phyloP scores from a whole-genome alignment of 1,140 invertebrate species.

The Cylas formicarius region DNA sequence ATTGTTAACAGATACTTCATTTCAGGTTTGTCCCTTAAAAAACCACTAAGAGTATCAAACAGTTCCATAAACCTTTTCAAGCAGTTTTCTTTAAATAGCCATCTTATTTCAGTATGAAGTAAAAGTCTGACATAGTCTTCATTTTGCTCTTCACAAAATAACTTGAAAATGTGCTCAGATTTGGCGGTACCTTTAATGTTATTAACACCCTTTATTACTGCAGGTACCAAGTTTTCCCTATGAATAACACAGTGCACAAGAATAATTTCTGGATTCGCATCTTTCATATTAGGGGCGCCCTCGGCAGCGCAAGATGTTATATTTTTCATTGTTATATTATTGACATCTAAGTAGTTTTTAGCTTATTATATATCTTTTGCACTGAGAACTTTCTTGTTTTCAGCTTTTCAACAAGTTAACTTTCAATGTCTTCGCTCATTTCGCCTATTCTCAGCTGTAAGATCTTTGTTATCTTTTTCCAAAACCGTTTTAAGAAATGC shows the following conservation, averaged over 20 bases:
- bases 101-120: slow-evolving; percentile 28
- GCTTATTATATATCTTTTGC: too few species aligned
- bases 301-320: too few species aligned
- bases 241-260: slow-evolving; percentile 29
- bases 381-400: too few species aligned
- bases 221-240: slow-evolving; percentile 22
- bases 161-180: slow-evolving; percentile 24
- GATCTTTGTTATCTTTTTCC: too few species aligned
- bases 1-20: slow-evolving; percentile 26
- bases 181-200: slow-evolving; percentile 25
- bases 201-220: slow-evolving; percentile 24
- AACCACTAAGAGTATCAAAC: slow-evolving; percentile 24
- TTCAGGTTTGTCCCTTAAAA: slow-evolving; percentile 26
- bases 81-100: slow-evolving; percentile 26
- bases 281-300: slow-evolving; percentile 14
- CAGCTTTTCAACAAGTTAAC: too few species aligned
- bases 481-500: too few species aligned
- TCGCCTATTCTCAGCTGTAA: too few species aligned
- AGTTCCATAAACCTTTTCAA: slow-evolving; percentile 28
- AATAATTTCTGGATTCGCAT: slow-evolving; percentile 24
- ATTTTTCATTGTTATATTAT: too few species aligned
- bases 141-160: slow-evolving; percentile 27
- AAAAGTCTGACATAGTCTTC: slow-evolving; percentile 28
- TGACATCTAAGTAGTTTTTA: too few species aligned
- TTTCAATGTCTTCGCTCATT: too few species aligned